phyloP scores from a whole-genome alignment of 2,888 invertebrate genomes.

The Napeogenes sylphis region DNA sequence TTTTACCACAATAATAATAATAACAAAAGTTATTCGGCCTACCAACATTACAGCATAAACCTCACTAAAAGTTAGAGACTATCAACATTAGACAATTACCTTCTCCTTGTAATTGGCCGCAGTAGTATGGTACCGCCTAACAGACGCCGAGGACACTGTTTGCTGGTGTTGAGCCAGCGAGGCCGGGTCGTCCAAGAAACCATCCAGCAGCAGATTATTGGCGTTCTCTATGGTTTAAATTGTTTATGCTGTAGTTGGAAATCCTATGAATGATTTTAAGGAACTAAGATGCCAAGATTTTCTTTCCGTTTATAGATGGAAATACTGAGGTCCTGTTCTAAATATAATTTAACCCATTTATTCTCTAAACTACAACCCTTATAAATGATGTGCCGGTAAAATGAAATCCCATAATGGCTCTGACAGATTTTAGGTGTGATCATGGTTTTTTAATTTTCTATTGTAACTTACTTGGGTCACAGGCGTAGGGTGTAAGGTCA shows the following conservation, averaged over 20 bases:
- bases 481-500: slow-evolving; percentile 90
- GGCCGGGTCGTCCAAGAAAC: slow-evolving; percentile 65
- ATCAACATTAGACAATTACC: slow-evolving; percentile 37
- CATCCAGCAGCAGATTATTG: slow-evolving; percentile 68
- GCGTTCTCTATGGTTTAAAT: slow-evolving; percentile 56
- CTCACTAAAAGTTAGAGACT: too few relatives aligned
- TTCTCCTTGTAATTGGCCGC: slow-evolving; percentile 53
- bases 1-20: too few relatives aligned
- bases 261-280: too few relatives aligned
- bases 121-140: slow-evolving; percentile 60
- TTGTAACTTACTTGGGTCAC: slow-evolving; percentile 82
- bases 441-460: background rate
- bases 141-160: slow-evolving; percentile 38
- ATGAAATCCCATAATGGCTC: too few relatives aligned
- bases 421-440: too few relatives aligned
- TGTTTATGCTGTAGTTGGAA: slow-evolving; percentile 5
- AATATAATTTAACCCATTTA: too few relatives aligned
- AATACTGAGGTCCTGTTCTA: too few relatives aligned
- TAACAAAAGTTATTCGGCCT: background rate
- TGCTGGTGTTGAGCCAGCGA: slow-evolving; percentile 38
- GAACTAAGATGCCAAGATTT: too few relatives aligned
- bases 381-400: too few relatives aligned
- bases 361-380: too few relatives aligned
- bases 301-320: too few relatives aligned
- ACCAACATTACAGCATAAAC: slow-evolving; percentile 7